Conservation (phyloP, 2,797 vertebrate genomes). For the Propithecus deckenii region DNA sequence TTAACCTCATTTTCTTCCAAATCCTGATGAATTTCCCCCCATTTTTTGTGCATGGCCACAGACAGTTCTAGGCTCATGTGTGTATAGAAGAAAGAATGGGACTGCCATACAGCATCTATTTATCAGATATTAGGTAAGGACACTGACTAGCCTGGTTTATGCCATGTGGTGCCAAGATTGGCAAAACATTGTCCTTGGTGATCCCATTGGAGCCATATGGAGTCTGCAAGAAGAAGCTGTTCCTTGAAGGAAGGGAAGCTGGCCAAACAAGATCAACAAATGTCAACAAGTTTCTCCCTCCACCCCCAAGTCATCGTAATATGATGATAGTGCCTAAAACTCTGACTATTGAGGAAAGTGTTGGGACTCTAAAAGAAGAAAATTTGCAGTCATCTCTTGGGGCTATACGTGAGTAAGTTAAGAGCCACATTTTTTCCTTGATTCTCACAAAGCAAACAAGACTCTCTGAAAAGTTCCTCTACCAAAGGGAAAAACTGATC, state of each 20-base stretch:
- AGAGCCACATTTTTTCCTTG: not conserved
- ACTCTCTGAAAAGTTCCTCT: not conserved
- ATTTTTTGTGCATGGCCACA: not conserved
- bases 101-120: not conserved
- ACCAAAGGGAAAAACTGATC: not conserved
- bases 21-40: not conserved
- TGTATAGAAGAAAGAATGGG: not conserved
- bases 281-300: not conserved
- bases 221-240: not conserved
- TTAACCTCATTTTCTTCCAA: not conserved
- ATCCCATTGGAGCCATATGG: not conserved
- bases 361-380: not conserved
- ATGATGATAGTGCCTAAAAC: not conserved
- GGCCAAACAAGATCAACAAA: not conserved
- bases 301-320: not conserved
- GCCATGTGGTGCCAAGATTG: too few relatives aligned
- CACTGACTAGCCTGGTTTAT: not conserved
- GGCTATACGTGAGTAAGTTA: not conserved
- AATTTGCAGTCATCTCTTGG: not conserved
- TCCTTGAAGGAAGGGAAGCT: not conserved
- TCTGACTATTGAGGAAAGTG: not conserved
- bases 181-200: not conserved
- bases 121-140: not conserved
- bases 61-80: not conserved
- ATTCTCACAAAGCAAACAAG: not conserved